Evolutionary conservation across 2,888 invertebrate species (phyloP).

Genomic region (Ophion obscuratus): DNA sequence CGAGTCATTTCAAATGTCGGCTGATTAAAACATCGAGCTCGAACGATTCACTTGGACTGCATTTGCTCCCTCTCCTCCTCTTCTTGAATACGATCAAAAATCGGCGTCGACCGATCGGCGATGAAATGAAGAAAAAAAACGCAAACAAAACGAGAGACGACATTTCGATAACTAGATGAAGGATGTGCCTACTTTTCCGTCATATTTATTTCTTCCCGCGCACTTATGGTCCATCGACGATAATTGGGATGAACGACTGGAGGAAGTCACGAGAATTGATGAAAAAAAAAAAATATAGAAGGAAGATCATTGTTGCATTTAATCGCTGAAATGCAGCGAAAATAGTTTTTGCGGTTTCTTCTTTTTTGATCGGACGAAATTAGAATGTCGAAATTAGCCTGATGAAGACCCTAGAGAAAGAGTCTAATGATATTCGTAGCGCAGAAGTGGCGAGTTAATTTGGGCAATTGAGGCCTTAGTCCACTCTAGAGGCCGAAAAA

Average conservation of each 20-base stretch:
- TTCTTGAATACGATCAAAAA: conserved; percentile 30
- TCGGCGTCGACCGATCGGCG: background rate
- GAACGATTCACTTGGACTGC: conserved; percentile 53
- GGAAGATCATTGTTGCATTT: background rate
- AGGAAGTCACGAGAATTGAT: conserved; percentile 5
- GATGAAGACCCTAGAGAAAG: too few relatives aligned
- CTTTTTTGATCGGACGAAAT: too few relatives aligned
- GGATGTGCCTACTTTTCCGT: background rate
- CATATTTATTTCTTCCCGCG: background rate
- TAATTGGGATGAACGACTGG: conserved; percentile 17
- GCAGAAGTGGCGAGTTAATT: too few relatives aligned
- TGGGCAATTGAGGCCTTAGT: too few relatives aligned
- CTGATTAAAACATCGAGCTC: conserved; percentile 47
- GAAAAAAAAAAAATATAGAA: conserved; percentile 2
- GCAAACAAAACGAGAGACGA: too few relatives aligned
- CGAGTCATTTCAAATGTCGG: conserved; percentile 41
- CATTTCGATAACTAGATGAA: conserved; percentile 23
- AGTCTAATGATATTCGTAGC: too few relatives aligned
- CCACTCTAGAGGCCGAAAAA: too few relatives aligned
- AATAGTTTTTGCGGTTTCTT: conserved; percentile 9
- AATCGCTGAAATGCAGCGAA: background rate
- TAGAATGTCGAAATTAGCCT: too few relatives aligned
- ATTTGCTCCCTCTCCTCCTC: conserved; percentile 24
- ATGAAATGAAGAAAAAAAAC: too few relatives aligned
- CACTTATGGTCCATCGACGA: background rate